Percentiles rank a stretch among this genome's conserved stretches.
Conservation (phyloP, 1,140 invertebrate genomes). For the Saccostrea echinata region DNA sequence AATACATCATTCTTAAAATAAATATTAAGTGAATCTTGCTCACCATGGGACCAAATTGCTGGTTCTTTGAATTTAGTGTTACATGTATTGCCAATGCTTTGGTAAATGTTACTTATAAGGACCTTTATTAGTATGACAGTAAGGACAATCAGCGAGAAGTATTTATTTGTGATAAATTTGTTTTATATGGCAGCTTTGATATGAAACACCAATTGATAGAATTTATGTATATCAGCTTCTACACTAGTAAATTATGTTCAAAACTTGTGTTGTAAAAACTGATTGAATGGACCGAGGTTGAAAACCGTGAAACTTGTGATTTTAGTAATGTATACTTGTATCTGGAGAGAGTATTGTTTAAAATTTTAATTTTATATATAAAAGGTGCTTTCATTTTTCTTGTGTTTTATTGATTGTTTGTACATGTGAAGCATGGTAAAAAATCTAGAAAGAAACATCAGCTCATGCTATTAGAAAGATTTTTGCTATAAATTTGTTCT, state of each 20-base stretch:
- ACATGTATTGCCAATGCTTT: too few relatives aligned
- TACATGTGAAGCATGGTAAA: too few relatives aligned
- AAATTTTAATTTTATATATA: neutral
- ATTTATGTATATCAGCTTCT: neutral
- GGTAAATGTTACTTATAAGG: too few relatives aligned
- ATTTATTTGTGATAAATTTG: neutral
- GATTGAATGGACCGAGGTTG: neutral
- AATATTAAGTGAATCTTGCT: too few relatives aligned
- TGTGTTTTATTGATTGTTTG: neutral
- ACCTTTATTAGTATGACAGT: too few relatives aligned
- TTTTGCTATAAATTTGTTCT: too few relatives aligned
- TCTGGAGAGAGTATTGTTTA: neutral
- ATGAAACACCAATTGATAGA: neutral
- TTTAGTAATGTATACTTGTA: neutral
- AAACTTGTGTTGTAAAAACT: neutral
- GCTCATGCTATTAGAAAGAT: too few relatives aligned
- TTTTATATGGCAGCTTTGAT: slow-evolving; percentile 13
- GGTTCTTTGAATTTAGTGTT: too few relatives aligned
- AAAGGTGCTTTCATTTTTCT: slow-evolving; percentile 6
- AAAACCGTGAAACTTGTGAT: neutral
- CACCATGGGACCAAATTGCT: too few relatives aligned
- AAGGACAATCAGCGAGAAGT: neutral
- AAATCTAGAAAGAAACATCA: too few relatives aligned
- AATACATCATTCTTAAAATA: too few relatives aligned
- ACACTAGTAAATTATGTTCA: neutral